phyloP scores from a whole-genome alignment of 2,113 vertebrate species.

The Silurus asotus region DNA sequence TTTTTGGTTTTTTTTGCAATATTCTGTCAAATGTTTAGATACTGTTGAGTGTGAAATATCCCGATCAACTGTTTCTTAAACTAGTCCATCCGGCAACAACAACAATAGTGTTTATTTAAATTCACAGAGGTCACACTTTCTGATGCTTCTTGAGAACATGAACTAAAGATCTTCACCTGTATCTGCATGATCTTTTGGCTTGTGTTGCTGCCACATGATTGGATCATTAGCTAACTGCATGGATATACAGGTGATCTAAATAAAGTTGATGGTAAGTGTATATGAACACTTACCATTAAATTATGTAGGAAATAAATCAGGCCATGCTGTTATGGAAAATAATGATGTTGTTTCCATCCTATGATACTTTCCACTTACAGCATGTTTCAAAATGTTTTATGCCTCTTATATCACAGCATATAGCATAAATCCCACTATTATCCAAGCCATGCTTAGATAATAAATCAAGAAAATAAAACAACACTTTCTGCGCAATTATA shows the following conservation, averaged over 20 bases:
- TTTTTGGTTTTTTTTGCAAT: background rate
- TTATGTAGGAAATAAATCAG: background rate
- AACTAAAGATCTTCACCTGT: background rate
- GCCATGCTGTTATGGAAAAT: background rate
- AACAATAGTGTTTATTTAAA: background rate
- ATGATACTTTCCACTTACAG: background rate
- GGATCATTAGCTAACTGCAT: background rate
- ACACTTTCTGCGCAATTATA: background rate
- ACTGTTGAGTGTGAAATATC: no score
- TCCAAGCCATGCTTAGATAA: background rate
- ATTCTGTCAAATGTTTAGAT: no score
- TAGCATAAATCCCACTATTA: background rate
- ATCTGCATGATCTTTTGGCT: background rate
- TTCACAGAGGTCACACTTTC: background rate
- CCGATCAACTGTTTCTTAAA: background rate
- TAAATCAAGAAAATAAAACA: background rate
- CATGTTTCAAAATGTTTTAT: background rate
- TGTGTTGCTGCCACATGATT: background rate
- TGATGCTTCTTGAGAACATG: background rate
- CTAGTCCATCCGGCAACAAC: background rate
- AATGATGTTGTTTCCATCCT: background rate
- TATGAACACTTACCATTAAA: background rate
- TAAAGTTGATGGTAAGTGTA: background rate
- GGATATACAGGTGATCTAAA: background rate
- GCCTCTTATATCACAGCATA: background rate